Evolutionary conservation across 2,113 vertebrate genomes (phyloP).

Genomic region (Corythornis vintsioides): DNA sequence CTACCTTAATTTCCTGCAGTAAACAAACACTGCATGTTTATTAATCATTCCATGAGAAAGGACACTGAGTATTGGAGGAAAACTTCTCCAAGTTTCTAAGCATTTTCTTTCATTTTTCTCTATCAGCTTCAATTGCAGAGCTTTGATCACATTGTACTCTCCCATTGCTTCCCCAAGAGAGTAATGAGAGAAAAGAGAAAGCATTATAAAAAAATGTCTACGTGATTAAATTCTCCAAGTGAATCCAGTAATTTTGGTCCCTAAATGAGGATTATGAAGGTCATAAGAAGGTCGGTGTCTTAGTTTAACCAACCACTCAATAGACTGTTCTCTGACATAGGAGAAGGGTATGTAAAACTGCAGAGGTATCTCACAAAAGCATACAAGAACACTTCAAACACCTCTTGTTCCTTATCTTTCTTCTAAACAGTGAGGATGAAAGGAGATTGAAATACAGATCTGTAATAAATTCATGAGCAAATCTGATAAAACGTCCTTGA

Average conservation of each 20-base stretch:
- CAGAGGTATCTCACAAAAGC: neutral
- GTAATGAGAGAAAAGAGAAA: neutral
- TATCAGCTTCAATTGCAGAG: neutral
- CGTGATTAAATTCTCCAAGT: neutral
- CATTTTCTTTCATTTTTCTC: conserved; percentile 38
- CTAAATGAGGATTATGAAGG: neutral
- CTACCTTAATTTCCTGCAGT: conserved; percentile 9
- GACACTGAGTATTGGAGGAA: neutral
- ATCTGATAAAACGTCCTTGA: neutral
- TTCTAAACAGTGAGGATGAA: neutral
- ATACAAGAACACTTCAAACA: neutral
- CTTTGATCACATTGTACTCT: neutral
- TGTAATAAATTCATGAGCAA: neutral
- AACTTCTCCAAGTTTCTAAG: conserved; percentile 36
- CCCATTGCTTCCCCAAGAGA: neutral
- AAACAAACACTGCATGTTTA: conserved; percentile 4
- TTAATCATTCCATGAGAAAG: conserved; percentile 5
- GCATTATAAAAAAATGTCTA: neutral
- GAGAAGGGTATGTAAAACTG: neutral
- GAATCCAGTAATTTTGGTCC: neutral
- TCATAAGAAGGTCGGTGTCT: neutral
- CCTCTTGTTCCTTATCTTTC: neutral
- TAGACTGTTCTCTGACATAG: neutral
- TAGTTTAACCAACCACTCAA: neutral
- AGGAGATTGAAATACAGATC: neutral